phyloP scores from a whole-genome alignment of 1,140 invertebrate genomes.

The Drosophila sechellia region DNA sequence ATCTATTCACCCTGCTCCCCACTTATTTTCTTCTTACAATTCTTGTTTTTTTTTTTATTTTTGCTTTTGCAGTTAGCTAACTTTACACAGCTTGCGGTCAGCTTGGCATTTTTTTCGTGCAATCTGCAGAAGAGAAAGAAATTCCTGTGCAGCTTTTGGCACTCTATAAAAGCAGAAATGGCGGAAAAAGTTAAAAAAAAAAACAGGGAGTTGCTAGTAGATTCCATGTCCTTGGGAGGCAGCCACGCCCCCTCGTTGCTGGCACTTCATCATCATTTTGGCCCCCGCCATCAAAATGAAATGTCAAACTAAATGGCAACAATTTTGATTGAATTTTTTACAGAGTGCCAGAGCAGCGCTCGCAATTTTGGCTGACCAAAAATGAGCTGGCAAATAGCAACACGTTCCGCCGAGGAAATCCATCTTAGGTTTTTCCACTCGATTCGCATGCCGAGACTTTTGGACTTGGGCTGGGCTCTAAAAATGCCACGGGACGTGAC shows the following conservation, averaged over 20 bases:
- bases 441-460: conserved; percentile 5
- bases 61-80: conserved; percentile 23
- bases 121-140: conserved; percentile 43
- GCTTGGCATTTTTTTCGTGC: conserved; percentile 53
- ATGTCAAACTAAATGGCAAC: conserved; percentile 83
- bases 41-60: not conserved
- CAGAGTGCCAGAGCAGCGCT: conserved; percentile 26
- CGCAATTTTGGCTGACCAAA: conserved; percentile 38
- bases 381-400: conserved; percentile 51
- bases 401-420: conserved; percentile 64
- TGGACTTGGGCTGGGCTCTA: conserved; percentile 39
- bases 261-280: conserved; percentile 77
- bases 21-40: not conserved
- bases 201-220: not conserved
- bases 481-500: conserved; percentile 56
- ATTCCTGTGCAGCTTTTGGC: conserved; percentile 63
- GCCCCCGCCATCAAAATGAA: conserved; percentile 73
- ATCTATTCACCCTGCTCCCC: not conserved
- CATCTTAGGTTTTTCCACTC: conserved; percentile 62
- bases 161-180: conserved; percentile 63
- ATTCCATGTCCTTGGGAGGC: conserved; percentile 7
- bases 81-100: conserved; percentile 70
- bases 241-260: conserved; percentile 52
- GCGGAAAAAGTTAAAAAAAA: conserved; percentile 13
- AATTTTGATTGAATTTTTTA: conserved; percentile 81